phyloP scores from a whole-genome alignment of 1,140 invertebrate genomes.

The Ruditapes philippinarum region DNA sequence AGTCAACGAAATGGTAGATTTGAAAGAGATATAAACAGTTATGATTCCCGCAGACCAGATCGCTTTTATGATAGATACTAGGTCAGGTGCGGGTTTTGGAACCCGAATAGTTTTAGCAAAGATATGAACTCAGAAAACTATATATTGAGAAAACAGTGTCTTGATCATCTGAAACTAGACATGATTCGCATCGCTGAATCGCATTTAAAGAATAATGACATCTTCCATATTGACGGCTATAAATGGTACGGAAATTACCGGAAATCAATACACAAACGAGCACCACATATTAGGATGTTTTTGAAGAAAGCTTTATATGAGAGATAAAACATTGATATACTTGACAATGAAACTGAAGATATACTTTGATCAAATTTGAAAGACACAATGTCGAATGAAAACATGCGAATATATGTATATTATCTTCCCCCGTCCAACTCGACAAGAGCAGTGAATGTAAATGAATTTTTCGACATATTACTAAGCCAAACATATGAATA shows the following conservation, averaged over 20 bases:
- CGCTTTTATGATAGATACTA: background rate
- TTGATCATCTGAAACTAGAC: slow-evolving; percentile 39
- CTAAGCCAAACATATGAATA: background rate
- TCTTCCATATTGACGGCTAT: slow-evolving; percentile 37
- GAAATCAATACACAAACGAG: slow-evolving; percentile 47
- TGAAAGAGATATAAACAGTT: background rate
- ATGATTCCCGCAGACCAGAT: background rate
- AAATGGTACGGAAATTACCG: slow-evolving; percentile 56
- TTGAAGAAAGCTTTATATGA: background rate
- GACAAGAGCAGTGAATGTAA: slow-evolving; percentile 18
- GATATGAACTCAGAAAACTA: slow-evolving; percentile 40
- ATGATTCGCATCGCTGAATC: slow-evolving; percentile 60
- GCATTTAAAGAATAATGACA: slow-evolving; percentile 16
- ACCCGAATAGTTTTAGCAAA: slow-evolving; percentile 39
- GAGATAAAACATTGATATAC: too few relatives aligned
- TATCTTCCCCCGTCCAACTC: slow-evolving; percentile 41
- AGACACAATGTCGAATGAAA: slow-evolving; percentile 18
- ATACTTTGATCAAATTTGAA: slow-evolving; percentile 50
- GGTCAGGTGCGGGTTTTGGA: slow-evolving; percentile 60
- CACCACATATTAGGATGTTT: background rate
- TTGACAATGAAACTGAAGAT: slow-evolving; percentile 8
- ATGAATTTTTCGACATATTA: slow-evolving; percentile 51
- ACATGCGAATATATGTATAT: slow-evolving; percentile 32
- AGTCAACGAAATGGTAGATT: background rate
- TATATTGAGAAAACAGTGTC: slow-evolving; percentile 21